phyloP scores from a whole-genome alignment of 2,888 invertebrate genomes.

The Troilus luridus region DNA sequence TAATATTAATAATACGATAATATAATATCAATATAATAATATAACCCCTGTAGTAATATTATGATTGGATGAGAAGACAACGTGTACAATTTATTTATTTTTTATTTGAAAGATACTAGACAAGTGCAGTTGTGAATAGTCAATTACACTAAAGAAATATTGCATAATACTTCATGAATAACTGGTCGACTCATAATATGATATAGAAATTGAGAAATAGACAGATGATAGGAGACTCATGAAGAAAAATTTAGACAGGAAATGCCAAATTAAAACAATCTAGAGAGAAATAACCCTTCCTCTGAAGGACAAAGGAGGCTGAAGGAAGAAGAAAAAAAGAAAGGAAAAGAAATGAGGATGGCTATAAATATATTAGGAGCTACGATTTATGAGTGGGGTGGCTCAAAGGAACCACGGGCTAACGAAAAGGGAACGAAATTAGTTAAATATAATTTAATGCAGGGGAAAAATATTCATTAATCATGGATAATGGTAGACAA shows the following conservation, averaged over 20 bases:
- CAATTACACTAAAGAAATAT: too few relatives aligned
- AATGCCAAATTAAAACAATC: conserved; percentile 4
- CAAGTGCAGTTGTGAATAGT: too few relatives aligned
- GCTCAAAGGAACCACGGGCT: not conserved
- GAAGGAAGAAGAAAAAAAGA: not conserved
- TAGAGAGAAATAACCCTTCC: not conserved
- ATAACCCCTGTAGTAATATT: too few relatives aligned
- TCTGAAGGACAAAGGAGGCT: not conserved
- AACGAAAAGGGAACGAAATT: conserved; percentile 6
- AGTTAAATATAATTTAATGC: not conserved
- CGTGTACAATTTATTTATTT: too few relatives aligned
- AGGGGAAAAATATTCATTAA: not conserved
- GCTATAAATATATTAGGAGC: conserved; percentile 14
- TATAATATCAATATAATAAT: too few relatives aligned
- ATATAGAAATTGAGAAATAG: not conserved
- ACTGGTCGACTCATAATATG: too few relatives aligned
- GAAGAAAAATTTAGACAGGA: not conserved
- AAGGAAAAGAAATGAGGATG: not conserved
- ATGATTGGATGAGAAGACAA: too few relatives aligned
- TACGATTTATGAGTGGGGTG: conserved; percentile 2
- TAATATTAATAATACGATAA: too few relatives aligned
- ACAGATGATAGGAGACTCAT: not conserved
- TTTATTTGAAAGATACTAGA: too few relatives aligned
- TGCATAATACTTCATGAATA: too few relatives aligned
- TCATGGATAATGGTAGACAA: not conserved